Conservation (phyloP, 2,113 vertebrate genomes). For the Agelaius phoeniceus region DNA sequence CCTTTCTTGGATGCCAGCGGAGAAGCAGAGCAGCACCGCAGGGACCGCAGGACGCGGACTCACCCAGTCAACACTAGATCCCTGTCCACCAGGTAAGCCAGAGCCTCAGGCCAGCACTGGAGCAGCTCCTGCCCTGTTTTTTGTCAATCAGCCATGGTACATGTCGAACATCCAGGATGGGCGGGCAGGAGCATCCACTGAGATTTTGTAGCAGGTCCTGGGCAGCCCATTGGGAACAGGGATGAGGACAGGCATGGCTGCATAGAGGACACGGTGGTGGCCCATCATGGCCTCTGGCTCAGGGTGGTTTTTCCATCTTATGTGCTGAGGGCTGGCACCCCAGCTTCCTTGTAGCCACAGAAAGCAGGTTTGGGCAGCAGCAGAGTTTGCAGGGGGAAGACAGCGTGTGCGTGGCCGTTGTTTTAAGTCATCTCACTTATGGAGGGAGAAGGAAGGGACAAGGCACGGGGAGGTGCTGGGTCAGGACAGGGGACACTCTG, state of each 20-base stretch:
- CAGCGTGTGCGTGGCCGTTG: fast-evolving
- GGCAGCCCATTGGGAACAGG: neutral
- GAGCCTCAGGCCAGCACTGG: fast-evolving
- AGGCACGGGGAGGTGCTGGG: neutral
- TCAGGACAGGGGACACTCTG: neutral
- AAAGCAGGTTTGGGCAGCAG: neutral
- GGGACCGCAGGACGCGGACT: neutral
- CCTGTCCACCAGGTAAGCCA: neutral
- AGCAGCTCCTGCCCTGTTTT: fast-evolving
- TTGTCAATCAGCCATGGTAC: neutral
- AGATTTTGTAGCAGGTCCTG: neutral
- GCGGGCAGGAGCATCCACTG: neutral
- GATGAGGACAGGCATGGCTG: fast-evolving
- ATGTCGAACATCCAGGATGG: neutral
- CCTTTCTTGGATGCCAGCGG: neutral
- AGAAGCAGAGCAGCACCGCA: neutral
- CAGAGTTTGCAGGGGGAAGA: neutral
- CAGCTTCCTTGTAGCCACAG: neutral
- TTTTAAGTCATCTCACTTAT: neutral
- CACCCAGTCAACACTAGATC: neutral
- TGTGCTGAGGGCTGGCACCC: neutral
- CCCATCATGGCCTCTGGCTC: neutral
- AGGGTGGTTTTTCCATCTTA: neutral
- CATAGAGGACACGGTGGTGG: neutral
- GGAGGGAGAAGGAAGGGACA: neutral